Evolutionary conservation across 2,888 invertebrate species (phyloP).

Genomic region (Rugalucina vietnamica): DNA sequence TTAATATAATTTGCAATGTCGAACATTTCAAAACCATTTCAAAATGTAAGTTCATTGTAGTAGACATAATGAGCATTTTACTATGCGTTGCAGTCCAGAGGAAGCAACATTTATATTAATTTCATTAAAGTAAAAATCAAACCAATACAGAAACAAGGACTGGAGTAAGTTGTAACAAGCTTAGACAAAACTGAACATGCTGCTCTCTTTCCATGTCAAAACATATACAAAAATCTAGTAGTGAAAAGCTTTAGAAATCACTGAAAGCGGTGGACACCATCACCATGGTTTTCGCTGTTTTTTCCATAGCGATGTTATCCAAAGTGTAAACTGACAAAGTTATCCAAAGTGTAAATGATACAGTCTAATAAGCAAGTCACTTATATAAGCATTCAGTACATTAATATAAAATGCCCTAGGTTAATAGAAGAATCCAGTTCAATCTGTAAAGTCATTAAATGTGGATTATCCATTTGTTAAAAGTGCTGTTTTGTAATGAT

Average conservation of each 20-base stretch:
- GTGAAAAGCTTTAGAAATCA: conserved; percentile 4
- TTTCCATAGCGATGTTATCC: background rate
- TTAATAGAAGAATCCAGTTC: background rate
- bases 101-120: background rate
- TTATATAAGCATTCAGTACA: background rate
- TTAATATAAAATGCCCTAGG: background rate
- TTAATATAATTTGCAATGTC: too few relatives aligned
- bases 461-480: too few relatives aligned
- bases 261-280: background rate
- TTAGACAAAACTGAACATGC: conserved; percentile 65
- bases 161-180: conserved; percentile 10
- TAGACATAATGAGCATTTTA: too few relatives aligned
- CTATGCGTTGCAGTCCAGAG: too few relatives aligned
- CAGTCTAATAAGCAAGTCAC: background rate
- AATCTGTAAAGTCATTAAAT: too few relatives aligned
- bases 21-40: too few relatives aligned
- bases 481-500: background rate
- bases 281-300: background rate
- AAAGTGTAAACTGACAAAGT: background rate
- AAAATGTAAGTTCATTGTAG: too few relatives aligned
- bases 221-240: conserved; percentile 12
- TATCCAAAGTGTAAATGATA: conserved; percentile 8
- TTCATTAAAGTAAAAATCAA: background rate
- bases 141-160: background rate
- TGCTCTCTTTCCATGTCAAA: conserved; percentile 42